These are phyloP conservation scores for Labia minor DNA, from an alignment of 2,888 invertebrate genomes.

Conservation along the genomic window DNA sequence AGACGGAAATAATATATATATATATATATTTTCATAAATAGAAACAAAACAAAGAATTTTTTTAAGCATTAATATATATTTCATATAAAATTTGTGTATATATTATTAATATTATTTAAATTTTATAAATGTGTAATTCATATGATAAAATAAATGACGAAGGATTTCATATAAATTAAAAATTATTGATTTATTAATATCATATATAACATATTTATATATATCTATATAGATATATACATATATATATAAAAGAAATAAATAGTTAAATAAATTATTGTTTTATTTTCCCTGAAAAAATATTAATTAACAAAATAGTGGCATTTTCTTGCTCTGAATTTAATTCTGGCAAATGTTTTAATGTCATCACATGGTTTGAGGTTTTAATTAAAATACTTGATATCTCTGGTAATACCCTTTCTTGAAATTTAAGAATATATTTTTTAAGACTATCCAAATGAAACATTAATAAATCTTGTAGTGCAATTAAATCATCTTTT, in stretches of 20 bases:
- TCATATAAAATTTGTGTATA: too few species aligned
- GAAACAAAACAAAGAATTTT: too few species aligned
- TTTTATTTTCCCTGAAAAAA: constrained; percentile 17
- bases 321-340: constrained; percentile 21
- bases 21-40: too few species aligned
- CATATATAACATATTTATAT: background rate
- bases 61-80: too few species aligned
- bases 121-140: too few species aligned
- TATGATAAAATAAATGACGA: too few species aligned
- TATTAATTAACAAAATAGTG: constrained; percentile 18
- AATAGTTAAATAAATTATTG: background rate
- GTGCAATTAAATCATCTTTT: constrained; percentile 45
- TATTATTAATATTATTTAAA: too few species aligned
- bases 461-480: constrained; percentile 43
- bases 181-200: too few species aligned
- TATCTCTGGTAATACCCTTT: constrained; percentile 38
- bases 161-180: too few species aligned
- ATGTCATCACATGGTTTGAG: constrained; percentile 17
- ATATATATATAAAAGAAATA: background rate
- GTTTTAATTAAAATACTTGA: constrained; percentile 30
- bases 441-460: constrained; percentile 36
- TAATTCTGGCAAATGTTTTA: constrained; percentile 19
- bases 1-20: too few species aligned
- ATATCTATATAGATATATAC: too few species aligned
- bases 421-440: constrained; percentile 36